Evolutionary conservation across 2,113 vertebrate genomes (phyloP).

Genomic region (Strix uralensis): DNA sequence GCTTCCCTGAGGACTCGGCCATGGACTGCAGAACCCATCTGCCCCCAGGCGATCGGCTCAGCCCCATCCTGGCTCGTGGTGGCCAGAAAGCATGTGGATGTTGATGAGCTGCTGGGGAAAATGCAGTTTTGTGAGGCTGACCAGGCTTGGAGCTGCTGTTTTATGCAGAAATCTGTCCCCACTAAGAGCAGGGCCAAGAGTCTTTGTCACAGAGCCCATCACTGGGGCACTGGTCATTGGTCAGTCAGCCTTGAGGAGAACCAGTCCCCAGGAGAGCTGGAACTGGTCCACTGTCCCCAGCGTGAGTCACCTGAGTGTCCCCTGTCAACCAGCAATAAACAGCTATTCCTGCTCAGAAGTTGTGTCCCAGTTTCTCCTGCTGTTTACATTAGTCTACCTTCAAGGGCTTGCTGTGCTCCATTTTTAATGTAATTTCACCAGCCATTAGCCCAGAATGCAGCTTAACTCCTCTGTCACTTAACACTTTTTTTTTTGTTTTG

Average conservation of each 20-base stretch:
- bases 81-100: neutral
- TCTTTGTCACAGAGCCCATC: neutral
- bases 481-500: too few relatives aligned
- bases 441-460: neutral
- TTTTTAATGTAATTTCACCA: neutral
- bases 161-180: fast-evolving
- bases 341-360: neutral
- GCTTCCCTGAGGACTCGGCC: neutral
- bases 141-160: neutral
- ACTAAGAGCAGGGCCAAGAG: neutral
- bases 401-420: constrained; percentile 39
- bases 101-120: neutral
- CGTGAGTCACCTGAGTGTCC: neutral
- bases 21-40: neutral
- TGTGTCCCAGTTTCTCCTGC: constrained; percentile 38
- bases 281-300: fast-evolving
- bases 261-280: neutral
- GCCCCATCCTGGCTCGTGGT: neutral
- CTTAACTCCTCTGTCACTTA: neutral
- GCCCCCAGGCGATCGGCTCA: neutral
- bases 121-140: fast-evolving
- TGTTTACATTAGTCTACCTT: constrained; percentile 14
- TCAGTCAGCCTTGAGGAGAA: neutral
- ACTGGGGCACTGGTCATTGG: fast-evolving
- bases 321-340: neutral